Conservation (phyloP, 2,797 vertebrate species). For the Channa striata region DNA sequence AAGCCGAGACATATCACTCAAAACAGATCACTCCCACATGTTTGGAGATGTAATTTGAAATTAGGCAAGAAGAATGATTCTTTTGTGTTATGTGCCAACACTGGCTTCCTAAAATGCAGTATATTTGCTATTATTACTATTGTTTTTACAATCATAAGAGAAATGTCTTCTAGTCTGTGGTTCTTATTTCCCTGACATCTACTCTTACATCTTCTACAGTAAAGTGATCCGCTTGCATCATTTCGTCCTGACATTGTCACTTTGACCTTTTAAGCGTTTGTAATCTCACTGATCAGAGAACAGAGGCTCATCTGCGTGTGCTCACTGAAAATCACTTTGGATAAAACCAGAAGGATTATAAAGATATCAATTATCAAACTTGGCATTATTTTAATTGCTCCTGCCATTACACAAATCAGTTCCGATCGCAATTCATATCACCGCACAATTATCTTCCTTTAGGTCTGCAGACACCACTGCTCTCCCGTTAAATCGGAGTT, state of each 20-base stretch:
- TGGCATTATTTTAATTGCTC: constrained; percentile 15
- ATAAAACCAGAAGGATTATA: constrained; percentile 18
- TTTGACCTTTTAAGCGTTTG: constrained; percentile 39
- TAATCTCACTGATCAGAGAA: constrained; percentile 42
- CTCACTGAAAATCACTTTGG: neutral
- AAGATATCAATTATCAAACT: constrained; percentile 22
- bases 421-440: constrained; percentile 15
- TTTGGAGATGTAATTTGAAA: constrained; percentile 45
- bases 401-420: neutral
- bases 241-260: constrained; percentile 8
- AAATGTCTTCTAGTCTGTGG: neutral
- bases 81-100: constrained; percentile 27
- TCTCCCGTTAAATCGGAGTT: neutral
- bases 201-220: neutral
- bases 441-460: constrained; percentile 2
- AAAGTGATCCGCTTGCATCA: constrained; percentile 2
- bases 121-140: constrained; percentile 15
- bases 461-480: neutral
- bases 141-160: neutral
- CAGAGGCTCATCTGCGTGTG: constrained; percentile 20
- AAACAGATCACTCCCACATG: constrained; percentile 68
- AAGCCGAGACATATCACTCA: constrained; percentile 65
- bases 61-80: constrained; percentile 31
- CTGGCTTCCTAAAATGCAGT: constrained; percentile 47
- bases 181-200: constrained; percentile 13